phyloP scores from a whole-genome alignment of 1,140 invertebrate species.

The Orchesella cincta region DNA sequence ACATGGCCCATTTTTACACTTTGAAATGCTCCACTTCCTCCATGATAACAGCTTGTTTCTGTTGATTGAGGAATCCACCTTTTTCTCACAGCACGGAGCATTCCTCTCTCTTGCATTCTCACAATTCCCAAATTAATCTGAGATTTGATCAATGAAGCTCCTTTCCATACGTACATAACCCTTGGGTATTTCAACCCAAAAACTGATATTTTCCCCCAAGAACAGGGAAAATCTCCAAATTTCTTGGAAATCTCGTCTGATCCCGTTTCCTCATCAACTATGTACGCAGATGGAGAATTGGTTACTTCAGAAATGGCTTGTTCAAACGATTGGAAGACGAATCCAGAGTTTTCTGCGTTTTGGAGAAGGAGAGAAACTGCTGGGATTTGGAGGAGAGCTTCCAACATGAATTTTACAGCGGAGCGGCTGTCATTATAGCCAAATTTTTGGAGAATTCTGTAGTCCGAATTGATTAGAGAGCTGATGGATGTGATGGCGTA shows the following conservation, averaged over 20 bases:
- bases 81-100: background rate
- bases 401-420: background rate
- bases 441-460: background rate
- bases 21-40: no score
- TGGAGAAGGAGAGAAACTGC: background rate
- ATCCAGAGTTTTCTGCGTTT: constrained; percentile 9
- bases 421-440: background rate
- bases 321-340: background rate
- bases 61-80: background rate
- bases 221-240: background rate
- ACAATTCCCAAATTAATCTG: constrained; percentile 1
- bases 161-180: constrained; percentile 16
- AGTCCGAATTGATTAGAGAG: background rate
- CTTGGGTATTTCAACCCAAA: constrained; percentile 4
- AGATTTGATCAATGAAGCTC: background rate
- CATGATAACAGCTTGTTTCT: no score
- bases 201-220: background rate
- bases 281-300: background rate
- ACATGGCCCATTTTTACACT: no score
- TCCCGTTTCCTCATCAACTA: constrained; percentile 24
- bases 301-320: background rate
- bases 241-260: background rate
- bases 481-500: background rate
- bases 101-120: background rate
- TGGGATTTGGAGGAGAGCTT: background rate